Conservation (phyloP, 2,797 vertebrate genomes). For the Neosilurus mollespiculum region DNA sequence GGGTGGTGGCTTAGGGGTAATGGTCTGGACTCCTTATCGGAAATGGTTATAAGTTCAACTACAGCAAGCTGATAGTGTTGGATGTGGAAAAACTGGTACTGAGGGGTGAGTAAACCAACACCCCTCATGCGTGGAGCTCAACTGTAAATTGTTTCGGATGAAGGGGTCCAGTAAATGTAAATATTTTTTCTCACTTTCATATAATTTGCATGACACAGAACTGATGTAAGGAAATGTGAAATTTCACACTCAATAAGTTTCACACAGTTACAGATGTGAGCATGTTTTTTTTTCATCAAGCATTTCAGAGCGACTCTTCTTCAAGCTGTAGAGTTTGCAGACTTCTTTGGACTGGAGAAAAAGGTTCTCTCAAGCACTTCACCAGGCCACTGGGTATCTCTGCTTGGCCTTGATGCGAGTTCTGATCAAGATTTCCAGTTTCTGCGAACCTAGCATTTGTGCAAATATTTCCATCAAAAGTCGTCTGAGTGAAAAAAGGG, state of each 20-base stretch:
- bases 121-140: not conserved
- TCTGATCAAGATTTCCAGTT: slow-evolving; percentile 26
- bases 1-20: not conserved
- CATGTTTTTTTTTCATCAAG: not conserved
- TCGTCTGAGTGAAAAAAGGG: slow-evolving; percentile 35
- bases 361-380: slow-evolving; percentile 60
- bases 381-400: slow-evolving; percentile 64
- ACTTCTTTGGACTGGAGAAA: slow-evolving; percentile 51
- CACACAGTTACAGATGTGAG: not conserved
- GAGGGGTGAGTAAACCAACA: not conserved
- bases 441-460: slow-evolving; percentile 1
- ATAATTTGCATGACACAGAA: slow-evolving; percentile 8
- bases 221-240: not conserved
- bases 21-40: not conserved
- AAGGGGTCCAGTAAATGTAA: not conserved
- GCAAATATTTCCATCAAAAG: slow-evolving; percentile 9
- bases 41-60: not conserved
- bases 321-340: not conserved
- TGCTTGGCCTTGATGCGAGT: slow-evolving; percentile 60
- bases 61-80: not conserved
- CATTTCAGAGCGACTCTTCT: slow-evolving; percentile 1
- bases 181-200: not conserved
- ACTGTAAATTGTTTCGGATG: not conserved
- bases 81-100: too few relatives aligned
- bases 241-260: not conserved